Percentiles rank a stretch among this genome's conserved stretches.
These are phyloP conservation scores for Calameuta idolon DNA, from an alignment of 2,888 invertebrate species.

Conservation along the genomic window DNA sequence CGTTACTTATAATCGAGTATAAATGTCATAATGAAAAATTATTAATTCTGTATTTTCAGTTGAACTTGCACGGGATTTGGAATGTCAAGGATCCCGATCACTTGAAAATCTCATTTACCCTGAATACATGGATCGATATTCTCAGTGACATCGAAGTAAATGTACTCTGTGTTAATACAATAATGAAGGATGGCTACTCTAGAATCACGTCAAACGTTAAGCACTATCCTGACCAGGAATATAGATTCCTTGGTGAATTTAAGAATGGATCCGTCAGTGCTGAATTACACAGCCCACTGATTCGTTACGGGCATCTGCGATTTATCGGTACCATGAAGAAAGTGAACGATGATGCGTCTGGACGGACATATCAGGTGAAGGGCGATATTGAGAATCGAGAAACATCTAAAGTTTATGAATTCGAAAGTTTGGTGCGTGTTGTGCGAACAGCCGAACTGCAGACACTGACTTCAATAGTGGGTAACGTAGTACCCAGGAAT, in stretches of 20 bases:
- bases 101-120: constrained; percentile 47
- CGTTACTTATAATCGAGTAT: not conserved
- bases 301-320: constrained; percentile 31
- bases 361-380: constrained; percentile 32
- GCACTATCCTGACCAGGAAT: constrained; percentile 41
- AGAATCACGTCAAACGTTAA: constrained; percentile 40
- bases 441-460: constrained; percentile 17
- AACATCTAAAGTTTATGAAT: constrained; percentile 22
- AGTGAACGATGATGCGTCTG: constrained; percentile 15
- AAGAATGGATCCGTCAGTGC: constrained; percentile 36
- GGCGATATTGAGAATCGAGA: constrained; percentile 47
- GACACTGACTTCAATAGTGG: constrained; percentile 25
- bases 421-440: constrained; percentile 30
- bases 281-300: constrained; percentile 41
- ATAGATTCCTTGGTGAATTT: constrained; percentile 41
- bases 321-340: constrained; percentile 47
- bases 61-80: constrained; percentile 58
- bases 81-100: constrained; percentile 50
- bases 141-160: constrained; percentile 55
- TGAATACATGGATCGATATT: constrained; percentile 63
- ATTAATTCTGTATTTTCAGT: constrained; percentile 35
- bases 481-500: constrained; percentile 29
- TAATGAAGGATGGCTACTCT: constrained; percentile 38
- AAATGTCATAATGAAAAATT: not conserved
- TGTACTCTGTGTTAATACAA: constrained; percentile 47